Evolutionary conservation across 1,140 invertebrate species (phyloP).

Genomic region (Platorchestia sp.): DNA sequence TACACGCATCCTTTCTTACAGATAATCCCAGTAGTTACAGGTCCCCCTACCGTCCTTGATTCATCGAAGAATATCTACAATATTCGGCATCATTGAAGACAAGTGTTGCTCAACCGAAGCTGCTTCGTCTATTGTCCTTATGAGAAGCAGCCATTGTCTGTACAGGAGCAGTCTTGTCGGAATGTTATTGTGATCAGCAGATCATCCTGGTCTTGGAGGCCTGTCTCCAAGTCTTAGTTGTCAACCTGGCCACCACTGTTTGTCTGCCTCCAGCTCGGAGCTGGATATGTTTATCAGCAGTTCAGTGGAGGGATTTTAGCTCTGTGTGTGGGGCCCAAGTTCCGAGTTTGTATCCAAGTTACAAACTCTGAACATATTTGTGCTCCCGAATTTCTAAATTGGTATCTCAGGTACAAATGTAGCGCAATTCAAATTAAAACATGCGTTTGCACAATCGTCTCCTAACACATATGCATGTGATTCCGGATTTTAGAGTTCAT

Average conservation of each 20-base stretch:
- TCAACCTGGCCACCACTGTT: background rate
- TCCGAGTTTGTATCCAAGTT: background rate
- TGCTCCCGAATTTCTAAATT: no score
- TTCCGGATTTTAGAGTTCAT: background rate
- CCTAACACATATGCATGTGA: background rate
- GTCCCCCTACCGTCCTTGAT: background rate
- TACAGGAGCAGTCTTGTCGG: background rate
- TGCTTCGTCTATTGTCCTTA: conserved; percentile 18
- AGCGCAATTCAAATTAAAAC: no score
- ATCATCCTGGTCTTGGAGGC: background rate
- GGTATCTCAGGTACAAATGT: no score
- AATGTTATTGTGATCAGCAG: conserved; percentile 26
- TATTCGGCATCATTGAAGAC: background rate
- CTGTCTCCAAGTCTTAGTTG: background rate
- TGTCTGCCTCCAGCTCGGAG: background rate
- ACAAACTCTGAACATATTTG: background rate
- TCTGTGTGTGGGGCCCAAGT: background rate
- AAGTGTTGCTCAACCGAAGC: conserved; percentile 15
- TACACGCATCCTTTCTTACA: background rate
- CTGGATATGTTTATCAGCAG: background rate
- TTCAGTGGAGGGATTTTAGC: background rate
- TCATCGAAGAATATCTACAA: background rate
- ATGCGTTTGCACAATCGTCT: background rate
- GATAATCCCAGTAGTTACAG: background rate
- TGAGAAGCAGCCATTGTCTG: background rate